phyloP scores from a whole-genome alignment of 2,113 vertebrate species.

The Benitochromis conjunctus region DNA sequence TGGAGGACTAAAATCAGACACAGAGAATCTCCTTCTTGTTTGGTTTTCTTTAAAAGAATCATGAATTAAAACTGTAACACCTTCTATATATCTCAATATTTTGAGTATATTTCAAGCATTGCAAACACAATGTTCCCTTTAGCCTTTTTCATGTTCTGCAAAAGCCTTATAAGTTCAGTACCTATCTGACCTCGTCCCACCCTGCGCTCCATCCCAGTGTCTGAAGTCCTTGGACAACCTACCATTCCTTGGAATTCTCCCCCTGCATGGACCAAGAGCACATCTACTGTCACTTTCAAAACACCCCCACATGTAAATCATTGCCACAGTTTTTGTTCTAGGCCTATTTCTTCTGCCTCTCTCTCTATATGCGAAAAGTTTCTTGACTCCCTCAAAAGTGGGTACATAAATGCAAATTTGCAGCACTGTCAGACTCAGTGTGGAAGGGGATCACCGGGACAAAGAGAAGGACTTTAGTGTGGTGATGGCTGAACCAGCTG shows the following conservation, averaged over 20 bases:
- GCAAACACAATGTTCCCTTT: not conserved
- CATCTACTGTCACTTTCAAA: not conserved
- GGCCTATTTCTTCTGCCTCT: not conserved
- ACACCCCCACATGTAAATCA: not conserved
- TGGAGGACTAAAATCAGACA: not conserved
- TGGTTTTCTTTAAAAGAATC: not conserved
- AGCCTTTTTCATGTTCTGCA: not conserved
- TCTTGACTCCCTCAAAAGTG: not conserved
- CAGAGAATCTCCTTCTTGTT: not conserved
- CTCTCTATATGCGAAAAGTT: not conserved
- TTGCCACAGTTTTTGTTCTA: not conserved
- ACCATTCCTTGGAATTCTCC: not conserved
- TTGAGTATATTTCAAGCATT: too few species aligned
- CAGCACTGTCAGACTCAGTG: not conserved
- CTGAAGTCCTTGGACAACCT: not conserved
- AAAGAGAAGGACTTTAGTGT: not conserved
- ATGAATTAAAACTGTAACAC: not conserved
- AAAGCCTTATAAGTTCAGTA: not conserved
- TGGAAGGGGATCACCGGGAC: not conserved
- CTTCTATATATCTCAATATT: not conserved
- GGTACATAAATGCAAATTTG: not conserved
- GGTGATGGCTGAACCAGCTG: not conserved
- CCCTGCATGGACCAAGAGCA: not conserved
- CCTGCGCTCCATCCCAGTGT: not conserved
- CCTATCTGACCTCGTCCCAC: not conserved